Base-by-base conservation (phyloP, 2,113 vertebrate genomes). In the Cebidichthys violaceus region DNA sequence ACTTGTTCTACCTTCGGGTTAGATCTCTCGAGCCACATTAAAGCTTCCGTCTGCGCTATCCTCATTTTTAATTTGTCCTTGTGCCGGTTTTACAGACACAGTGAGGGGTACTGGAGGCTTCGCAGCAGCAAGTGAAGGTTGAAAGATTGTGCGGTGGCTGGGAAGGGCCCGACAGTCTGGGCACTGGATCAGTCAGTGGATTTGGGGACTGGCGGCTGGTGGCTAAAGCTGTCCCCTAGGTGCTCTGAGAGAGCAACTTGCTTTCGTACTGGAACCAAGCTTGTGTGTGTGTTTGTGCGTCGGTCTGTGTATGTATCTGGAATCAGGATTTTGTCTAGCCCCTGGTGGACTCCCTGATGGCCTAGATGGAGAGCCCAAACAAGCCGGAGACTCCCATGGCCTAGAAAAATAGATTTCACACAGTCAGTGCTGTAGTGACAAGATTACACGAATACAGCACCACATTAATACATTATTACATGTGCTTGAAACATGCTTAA, bases 141-240 rank as follows among this genome's bases (percentile, higher is more conserved):
- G 86, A 88, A 90, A 91, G 81, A 88, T 90, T 90, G 88, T 74
- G 59, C 60, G n/a, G 81, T 27, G 81, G 85, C 86, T 86, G 90
- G 89, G 85, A 88, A 90, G 88, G 88, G 87, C 69, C 88, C 37
- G 81, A 90, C 85, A 83, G 91, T 88, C 90, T 91, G 93, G 94
- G 94, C 94, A 95, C 90, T 86, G 92, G 94, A 95, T 95, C 94
- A 95, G 91, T 94, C 91, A 90, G 90, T 91, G 81, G 92, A 92
- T 93, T 93, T 93, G 87, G 76, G 71, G 81, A 77, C 87, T 83
- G 84, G 87, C 69, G 83, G 88, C 89, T 92, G 84, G 87, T 90
- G 90, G 89, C 88, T 89, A 81, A 88, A 90, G 89, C 88, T 88
- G 75, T 90, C 90, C 92, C 90, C 88, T 72, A 85, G 93, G 92